These are phyloP conservation scores for Sceloporus undulatus DNA, from an alignment of 2,113 vertebrate genomes.

Conservation along the genomic window DNA sequence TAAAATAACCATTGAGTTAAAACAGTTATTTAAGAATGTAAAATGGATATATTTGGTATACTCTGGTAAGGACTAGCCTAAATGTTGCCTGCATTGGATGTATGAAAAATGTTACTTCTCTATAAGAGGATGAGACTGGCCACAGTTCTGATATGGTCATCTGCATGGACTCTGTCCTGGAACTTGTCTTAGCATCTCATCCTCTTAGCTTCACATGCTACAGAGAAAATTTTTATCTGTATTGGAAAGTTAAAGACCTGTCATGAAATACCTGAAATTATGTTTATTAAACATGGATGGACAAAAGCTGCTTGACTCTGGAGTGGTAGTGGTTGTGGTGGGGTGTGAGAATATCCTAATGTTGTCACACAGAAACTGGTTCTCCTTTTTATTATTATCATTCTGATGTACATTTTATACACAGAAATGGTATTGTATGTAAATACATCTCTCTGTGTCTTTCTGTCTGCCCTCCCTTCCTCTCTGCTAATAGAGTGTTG, in stretches of 20 bases:
- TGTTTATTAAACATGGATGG: not conserved
- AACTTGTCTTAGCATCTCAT: not conserved
- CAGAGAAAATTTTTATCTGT: not conserved
- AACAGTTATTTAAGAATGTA: too few relatives aligned
- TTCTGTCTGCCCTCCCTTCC: too few relatives aligned
- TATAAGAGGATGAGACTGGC: not conserved
- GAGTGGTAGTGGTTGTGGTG: not conserved
- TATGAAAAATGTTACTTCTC: not conserved
- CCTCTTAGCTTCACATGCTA: too few relatives aligned
- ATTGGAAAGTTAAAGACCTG: not conserved
- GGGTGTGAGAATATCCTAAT: too few relatives aligned
- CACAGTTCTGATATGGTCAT: not conserved
- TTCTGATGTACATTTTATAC: not conserved
- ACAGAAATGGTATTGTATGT: not conserved
- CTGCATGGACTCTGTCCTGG: not conserved
- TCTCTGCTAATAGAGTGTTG: not conserved
- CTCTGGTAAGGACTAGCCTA: too few relatives aligned
- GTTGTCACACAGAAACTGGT: not conserved
- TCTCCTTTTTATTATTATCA: not conserved
- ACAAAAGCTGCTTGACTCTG: not conserved
- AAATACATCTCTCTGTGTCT: not conserved
- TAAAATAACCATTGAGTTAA: too few relatives aligned
- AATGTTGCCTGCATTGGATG: not conserved
- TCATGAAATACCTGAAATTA: not conserved
- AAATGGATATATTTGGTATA: too few relatives aligned